Conservation (phyloP, 2,888 invertebrate species). For the Meloe dianella region DNA sequence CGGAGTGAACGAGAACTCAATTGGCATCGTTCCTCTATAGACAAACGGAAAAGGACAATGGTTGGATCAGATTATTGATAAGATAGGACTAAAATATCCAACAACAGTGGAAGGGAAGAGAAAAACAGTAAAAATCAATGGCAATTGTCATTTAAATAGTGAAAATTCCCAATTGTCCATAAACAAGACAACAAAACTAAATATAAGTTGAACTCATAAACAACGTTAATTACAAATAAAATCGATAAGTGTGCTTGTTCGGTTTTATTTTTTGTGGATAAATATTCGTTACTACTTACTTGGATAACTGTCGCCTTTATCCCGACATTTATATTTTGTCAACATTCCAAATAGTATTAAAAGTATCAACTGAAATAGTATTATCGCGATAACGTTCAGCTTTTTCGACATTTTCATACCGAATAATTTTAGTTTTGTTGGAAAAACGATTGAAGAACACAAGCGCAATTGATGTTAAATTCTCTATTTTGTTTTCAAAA, state of each 20-base stretch:
- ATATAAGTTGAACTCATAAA: not conserved
- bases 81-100: not conserved
- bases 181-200: not conserved
- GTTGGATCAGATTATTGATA: not conserved
- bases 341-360: conserved; percentile 4
- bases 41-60: not conserved
- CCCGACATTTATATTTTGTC: not conserved
- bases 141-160: not conserved
- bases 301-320: not conserved
- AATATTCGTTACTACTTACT: not conserved
- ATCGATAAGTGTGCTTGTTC: not conserved
- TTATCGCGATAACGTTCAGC: not conserved
- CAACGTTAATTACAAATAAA: not conserved
- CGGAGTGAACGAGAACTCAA: not conserved
- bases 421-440: no score
- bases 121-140: not conserved
- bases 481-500: not conserved
- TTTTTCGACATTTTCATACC: not conserved
- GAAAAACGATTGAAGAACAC: no score
- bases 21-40: not conserved
- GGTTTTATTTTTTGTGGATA: not conserved
- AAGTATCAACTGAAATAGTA: not conserved
- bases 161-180: not conserved
- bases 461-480: not conserved
- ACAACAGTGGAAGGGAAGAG: not conserved